Percentiles rank a stretch among this genome's conserved stretches.
Conservation (phyloP, 2,797 vertebrate genomes). For the Acropternis orthonyx region DNA sequence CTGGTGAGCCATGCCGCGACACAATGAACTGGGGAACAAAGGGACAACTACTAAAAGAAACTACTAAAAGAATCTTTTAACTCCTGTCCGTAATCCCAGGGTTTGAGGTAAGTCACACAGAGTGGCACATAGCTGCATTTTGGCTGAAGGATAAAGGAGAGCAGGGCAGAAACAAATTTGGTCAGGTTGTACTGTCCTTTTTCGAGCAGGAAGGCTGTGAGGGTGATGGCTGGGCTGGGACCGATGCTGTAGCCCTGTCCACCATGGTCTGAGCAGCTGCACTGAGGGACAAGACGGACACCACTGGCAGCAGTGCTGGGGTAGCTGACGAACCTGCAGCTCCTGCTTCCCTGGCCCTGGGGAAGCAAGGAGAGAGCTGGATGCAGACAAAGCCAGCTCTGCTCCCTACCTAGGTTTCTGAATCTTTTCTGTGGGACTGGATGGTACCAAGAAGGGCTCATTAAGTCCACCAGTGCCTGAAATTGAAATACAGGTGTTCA, state of each 20-base stretch:
- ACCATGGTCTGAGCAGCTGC: neutral
- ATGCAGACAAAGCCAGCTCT: neutral
- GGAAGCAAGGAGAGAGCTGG: neutral
- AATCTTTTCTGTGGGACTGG: neutral
- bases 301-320: neutral
- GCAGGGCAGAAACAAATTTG: neutral
- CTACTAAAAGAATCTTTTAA: neutral
- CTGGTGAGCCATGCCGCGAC: neutral
- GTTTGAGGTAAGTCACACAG: neutral
- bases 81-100: neutral
- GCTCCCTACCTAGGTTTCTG: neutral
- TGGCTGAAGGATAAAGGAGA: neutral
- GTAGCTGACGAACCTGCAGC: accelerated
- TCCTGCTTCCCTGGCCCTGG: neutral
- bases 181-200: neutral
- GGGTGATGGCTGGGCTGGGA: neutral
- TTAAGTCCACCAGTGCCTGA: neutral
- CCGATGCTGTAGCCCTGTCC: neutral
- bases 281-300: neutral
- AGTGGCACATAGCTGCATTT: neutral
- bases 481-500: neutral
- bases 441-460: neutral
- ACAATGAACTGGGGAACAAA: neutral
- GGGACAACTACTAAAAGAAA: neutral
- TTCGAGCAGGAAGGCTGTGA: neutral